phyloP scores from a whole-genome alignment of 1,140 invertebrate genomes.

The Bicyclus anynana region DNA sequence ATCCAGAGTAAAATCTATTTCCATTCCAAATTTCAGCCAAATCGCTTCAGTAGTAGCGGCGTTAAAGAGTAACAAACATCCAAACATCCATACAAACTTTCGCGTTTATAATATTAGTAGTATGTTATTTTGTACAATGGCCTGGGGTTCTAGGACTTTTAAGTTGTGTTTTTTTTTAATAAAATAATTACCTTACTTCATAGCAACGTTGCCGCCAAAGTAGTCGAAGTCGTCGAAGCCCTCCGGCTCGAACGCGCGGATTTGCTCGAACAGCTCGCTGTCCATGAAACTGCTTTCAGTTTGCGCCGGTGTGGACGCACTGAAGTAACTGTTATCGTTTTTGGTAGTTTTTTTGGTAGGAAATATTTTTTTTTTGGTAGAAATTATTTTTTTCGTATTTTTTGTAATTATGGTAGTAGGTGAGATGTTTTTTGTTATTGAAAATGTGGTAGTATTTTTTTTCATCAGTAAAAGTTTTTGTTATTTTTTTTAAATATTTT shows the following conservation, averaged over 20 bases:
- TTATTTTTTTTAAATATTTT: no score
- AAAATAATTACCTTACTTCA: constrained; percentile 52
- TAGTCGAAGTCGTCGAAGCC: constrained; percentile 61
- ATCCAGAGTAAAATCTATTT: no score
- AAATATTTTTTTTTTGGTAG: not conserved
- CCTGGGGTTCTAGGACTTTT: no score
- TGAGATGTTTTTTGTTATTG: not conserved
- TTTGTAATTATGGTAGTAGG: no score
- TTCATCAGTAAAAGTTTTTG: no score
- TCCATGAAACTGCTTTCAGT: constrained; percentile 60
- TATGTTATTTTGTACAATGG: no score
- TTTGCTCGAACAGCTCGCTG: constrained; percentile 72
- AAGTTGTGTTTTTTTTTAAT: not conserved
- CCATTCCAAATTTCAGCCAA: no score
- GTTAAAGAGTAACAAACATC: no score
- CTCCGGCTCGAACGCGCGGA: constrained; percentile 71
- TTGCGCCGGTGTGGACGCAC: constrained; percentile 71
- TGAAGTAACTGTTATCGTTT: constrained; percentile 58
- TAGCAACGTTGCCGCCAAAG: constrained; percentile 46
- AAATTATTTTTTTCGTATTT: not conserved
- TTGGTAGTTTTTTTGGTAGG: constrained; percentile 12
- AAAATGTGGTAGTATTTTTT: not conserved
- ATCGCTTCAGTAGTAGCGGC: no score
- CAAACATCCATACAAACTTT: no score
- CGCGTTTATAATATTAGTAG: no score